Base-by-base conservation (phyloP, 2,113 vertebrate species). In the Leptodactylus fuscus region DNA sequence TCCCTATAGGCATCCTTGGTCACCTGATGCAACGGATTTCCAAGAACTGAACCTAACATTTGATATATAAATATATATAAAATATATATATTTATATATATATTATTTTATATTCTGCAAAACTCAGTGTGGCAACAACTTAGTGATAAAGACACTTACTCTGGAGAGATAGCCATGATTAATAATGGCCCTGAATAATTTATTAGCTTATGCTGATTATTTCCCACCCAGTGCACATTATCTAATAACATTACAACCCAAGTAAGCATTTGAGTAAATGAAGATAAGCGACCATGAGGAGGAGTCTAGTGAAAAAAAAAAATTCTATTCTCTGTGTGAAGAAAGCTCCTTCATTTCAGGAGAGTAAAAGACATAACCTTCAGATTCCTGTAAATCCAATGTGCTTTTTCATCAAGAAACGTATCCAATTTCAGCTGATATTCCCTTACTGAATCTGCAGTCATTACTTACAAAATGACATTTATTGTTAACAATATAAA, bases 381-480 rank as follows among this genome's bases (percentile, higher is more conserved):
- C 76, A 81, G 65, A 81, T 86, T 86, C 84, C 77, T 81, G 77
- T 86, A 86, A 86, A 51, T 86, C 51, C 77, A 86, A 73, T 51
- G 77, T 86, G 62, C 77, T 81, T 86, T 85, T 80, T 85, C 83
- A 85, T 85, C 76, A 80, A 69, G 65, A 60, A 81, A 81, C 67
- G 36, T 81, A 86, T 86, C 76, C 76, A 81, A 81, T 86, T 86
- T 86, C 84, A 58, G 44, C 65, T 73, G 48, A 51, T 80, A 86
- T 86, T 81, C 84, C 41, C 77, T 86, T 81, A 86, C 84, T 86
- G 84, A 86, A 81, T 86, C 76, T 86, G 77, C 84, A 86, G 84
- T 81, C 77, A 86, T 86, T 86, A 86, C 77, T 81, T 85, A 85
- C 74, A 58, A 85, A 80, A 86, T 86, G 84, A 86, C 84, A 86